Percentiles rank a stretch among this genome's conserved stretches.
phyloP scores from a whole-genome alignment of 2,888 invertebrate genomes.

The Cantharis rustica region DNA sequence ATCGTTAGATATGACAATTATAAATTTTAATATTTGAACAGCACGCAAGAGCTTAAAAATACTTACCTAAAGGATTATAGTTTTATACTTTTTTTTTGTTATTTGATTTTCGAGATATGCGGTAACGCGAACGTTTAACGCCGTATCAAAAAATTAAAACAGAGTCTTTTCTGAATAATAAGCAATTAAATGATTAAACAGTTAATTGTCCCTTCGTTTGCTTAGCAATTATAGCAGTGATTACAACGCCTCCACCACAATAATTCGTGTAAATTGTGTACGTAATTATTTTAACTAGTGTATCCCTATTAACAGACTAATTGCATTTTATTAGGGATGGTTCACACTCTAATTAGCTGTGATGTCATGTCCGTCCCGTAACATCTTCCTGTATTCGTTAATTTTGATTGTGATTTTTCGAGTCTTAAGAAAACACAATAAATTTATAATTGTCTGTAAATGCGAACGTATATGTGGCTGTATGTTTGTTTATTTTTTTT shows the following conservation, averaged over 20 bases:
- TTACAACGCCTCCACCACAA: slow-evolving; percentile 50
- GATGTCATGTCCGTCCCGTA: slow-evolving; percentile 53
- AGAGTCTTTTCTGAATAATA: slow-evolving; percentile 6
- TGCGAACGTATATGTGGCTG: background rate
- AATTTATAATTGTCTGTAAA: background rate
- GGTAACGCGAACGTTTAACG: background rate
- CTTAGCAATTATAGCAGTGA: slow-evolving; percentile 32
- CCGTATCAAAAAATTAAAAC: background rate
- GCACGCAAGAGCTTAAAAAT: background rate
- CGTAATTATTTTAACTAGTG: slow-evolving; percentile 58
- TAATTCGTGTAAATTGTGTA: slow-evolving; percentile 54
- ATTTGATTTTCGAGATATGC: background rate
- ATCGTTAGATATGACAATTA: background rate
- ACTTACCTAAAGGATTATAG: background rate
- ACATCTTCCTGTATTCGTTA: slow-evolving; percentile 49
- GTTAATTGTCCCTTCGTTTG: slow-evolving; percentile 27
- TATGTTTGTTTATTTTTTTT: background rate
- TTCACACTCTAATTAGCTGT: slow-evolving; percentile 56
- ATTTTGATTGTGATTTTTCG: slow-evolving; percentile 47
- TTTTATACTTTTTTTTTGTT: background rate
- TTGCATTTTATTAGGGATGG: slow-evolving; percentile 54
- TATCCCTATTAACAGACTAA: slow-evolving; percentile 58
- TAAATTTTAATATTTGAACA: background rate
- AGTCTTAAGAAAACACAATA: background rate
- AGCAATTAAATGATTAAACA: slow-evolving; percentile 18